A percentile compares a stretch with the other conserved stretches of the same genome.
Evolutionary conservation across 1,140 invertebrate genomes (phyloP).

Genomic region (Diachasma alloeum): DNA sequence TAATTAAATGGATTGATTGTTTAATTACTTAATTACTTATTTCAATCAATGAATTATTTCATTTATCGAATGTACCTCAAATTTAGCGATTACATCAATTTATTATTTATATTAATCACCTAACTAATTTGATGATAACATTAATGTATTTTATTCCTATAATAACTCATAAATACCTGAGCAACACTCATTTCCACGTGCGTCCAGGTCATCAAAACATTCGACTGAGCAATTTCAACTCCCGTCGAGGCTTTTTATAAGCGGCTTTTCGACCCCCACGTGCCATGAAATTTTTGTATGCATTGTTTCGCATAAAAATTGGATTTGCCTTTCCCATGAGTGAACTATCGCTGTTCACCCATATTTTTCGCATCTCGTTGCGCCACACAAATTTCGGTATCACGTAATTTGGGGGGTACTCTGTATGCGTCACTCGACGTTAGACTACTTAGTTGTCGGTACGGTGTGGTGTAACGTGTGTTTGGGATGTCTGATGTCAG

Average conservation of each 20-base stretch:
- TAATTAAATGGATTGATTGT: too few relatives aligned
- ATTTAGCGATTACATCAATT: too few relatives aligned
- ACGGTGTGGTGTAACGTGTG: background rate
- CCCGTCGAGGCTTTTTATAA: background rate
- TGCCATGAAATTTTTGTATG: background rate
- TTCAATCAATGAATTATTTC: too few relatives aligned
- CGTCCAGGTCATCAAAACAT: background rate
- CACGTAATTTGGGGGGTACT: background rate
- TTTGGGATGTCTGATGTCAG: background rate
- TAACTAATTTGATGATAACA: background rate
- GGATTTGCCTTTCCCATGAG: background rate
- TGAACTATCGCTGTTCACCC: background rate
- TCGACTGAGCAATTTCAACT: background rate
- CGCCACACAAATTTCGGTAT: background rate
- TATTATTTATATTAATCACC: too few relatives aligned
- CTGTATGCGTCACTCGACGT: background rate
- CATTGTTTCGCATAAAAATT: slow-evolving; percentile 2
- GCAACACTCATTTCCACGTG: background rate
- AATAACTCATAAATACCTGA: background rate
- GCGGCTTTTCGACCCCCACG: background rate
- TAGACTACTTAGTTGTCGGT: background rate
- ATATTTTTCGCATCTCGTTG: background rate
- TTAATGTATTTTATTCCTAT: background rate
- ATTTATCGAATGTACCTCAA: too few relatives aligned
- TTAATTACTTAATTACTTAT: too few relatives aligned